phyloP scores from a whole-genome alignment of 2,113 vertebrate genomes.

The Dascyllus trimaculatus region DNA sequence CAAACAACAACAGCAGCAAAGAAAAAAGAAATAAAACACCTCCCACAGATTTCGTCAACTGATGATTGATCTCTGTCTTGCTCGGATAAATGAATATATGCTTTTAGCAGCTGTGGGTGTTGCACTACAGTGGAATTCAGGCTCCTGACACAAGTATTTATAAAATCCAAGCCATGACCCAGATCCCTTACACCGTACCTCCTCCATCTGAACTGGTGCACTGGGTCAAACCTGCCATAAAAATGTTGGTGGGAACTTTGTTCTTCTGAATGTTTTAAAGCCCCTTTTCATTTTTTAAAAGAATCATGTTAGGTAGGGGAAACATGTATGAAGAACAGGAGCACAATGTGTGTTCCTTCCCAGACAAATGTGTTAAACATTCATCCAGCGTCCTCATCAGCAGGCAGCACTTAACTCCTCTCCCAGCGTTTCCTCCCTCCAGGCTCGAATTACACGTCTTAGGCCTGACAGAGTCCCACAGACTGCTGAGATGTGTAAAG shows the following conservation, averaged over 20 bases:
- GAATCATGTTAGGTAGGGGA: background rate
- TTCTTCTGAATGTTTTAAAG: constrained; percentile 1
- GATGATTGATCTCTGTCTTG: too few relatives aligned
- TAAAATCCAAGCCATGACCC: background rate
- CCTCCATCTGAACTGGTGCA: background rate
- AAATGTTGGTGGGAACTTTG: constrained; percentile 8
- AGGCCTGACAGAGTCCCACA: constrained; percentile 30
- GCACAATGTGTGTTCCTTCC: constrained; percentile 28
- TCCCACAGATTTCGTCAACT: too few relatives aligned
- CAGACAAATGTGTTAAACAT: constrained; percentile 52
- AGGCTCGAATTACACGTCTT: constrained; percentile 66
- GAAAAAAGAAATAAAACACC: too few relatives aligned
- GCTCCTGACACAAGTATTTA: background rate
- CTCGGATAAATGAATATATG: background rate
- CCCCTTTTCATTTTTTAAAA: background rate
- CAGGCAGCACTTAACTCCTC: constrained; percentile 71
- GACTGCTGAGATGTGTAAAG: constrained; percentile 60
- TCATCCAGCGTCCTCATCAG: constrained; percentile 68
- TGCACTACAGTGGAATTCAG: background rate
- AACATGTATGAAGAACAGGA: background rate
- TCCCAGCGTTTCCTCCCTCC: constrained; percentile 63
- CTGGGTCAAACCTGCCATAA: constrained; percentile 4
- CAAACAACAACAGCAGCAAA: too few relatives aligned
- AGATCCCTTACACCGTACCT: background rate
- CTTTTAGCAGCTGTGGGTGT: background rate